Base-by-base conservation (phyloP, 2,113 vertebrate species). In the Colossoma macropomum region DNA sequence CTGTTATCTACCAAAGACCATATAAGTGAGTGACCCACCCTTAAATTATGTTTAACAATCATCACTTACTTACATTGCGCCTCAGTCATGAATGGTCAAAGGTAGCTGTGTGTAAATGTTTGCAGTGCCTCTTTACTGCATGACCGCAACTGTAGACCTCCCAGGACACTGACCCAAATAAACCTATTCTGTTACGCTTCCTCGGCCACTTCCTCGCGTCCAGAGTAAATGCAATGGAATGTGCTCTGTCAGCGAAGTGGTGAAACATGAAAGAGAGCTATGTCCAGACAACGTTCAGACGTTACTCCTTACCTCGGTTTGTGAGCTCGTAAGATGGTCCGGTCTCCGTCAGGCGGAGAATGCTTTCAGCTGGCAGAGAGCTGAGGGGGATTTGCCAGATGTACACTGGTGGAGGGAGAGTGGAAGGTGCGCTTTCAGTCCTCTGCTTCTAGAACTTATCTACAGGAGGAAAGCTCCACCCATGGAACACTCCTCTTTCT, bases 401-500 rank as follows among this genome's bases (percentile, higher is more conserved):
- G 23, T 21, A 69, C 75, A 23, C 34, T 8, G 65, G 16, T 19
- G 23, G 45, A 68, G 54, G 28, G 50, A 70, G 56, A 19, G 27
- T 4, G 10, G 21, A 62, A 41, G 34, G 66, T 60, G 72, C 73
- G 38, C n/a, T 75, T 32, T 83, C 13, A 17, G 62, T 25, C 12
- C 11, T 30, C 45, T 32, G 69, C 25, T 41, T 52, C 32, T 23
- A 63, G 30, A 56, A n/a, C 48, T 34, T 68, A 65, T 66, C 56
- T 75, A 74, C 32, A 54, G 27, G n/a, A 59, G 27, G 28, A 23
- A 70, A 62, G 68, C 77, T 63, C 54, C 81, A 25, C 77, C 85
- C 72, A 45, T 34, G 54, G 13, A 76, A 56, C 65, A 83, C 63
- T 9, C 81, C 81, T 30, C 17, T 54, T 19, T 83, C 30, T 71